Conservation (phyloP, 2,888 invertebrate species). For the Acanthacorydalis orientalis region DNA sequence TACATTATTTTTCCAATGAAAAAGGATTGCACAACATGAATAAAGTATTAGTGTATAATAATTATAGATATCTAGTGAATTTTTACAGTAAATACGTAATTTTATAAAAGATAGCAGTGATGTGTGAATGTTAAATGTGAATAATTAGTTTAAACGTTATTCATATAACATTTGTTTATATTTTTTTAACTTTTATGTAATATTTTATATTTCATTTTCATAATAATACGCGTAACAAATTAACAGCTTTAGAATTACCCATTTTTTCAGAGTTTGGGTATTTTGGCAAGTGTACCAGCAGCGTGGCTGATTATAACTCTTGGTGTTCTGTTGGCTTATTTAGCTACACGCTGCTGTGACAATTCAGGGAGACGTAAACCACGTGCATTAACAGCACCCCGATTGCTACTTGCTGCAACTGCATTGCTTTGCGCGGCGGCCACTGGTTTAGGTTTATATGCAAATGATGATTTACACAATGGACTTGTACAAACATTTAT, state of each 20-base stretch:
- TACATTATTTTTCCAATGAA: no score
- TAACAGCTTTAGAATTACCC: conserved; percentile 6
- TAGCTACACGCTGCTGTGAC: conserved; percentile 91
- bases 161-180: neutral
- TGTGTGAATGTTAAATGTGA: no score
- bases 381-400: conserved; percentile 73
- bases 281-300: conserved; percentile 86
- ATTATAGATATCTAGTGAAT: no score
- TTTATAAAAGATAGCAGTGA: no score
- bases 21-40: no score
- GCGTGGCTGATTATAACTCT: conserved; percentile 83
- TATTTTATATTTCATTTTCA: neutral
- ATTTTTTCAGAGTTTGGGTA: conserved; percentile 66
- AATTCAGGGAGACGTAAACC: conserved; percentile 51
- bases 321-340: conserved; percentile 74
- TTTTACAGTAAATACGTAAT: no score
- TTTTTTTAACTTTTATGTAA: neutral
- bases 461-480: conserved; percentile 88
- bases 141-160: neutral
- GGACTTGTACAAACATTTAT: conserved; percentile 67
- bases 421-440: conserved; percentile 81
- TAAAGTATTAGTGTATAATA: no score
- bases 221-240: neutral
- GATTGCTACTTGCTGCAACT: conserved; percentile 61
- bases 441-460: conserved; percentile 80